Conservation (phyloP, 2,797 vertebrate genomes). For the Anas capensis region DNA sequence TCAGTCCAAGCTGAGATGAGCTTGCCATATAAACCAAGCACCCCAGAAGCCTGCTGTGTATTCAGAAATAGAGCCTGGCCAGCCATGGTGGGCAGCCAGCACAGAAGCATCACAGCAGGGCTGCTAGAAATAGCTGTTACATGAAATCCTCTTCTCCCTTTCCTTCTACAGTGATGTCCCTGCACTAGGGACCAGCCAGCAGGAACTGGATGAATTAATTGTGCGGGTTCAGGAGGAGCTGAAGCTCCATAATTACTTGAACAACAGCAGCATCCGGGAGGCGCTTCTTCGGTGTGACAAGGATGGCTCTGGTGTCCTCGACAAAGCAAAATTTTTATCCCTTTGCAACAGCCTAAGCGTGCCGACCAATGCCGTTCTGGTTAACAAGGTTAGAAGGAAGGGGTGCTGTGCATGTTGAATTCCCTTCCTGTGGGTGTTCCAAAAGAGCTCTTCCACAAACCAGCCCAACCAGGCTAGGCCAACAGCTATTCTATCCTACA, state of each 20-base stretch:
- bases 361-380: conserved; percentile 45
- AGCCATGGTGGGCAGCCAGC: neutral
- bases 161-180: conserved; percentile 53
- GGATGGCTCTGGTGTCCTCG: conserved; percentile 70
- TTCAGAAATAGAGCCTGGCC: neutral
- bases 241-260: conserved; percentile 46
- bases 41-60: neutral
- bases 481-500: neutral
- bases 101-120: neutral
- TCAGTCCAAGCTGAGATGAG: neutral
- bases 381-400: conserved; percentile 75
- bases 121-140: neutral
- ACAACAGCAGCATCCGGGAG: conserved; percentile 43
- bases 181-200: neutral
- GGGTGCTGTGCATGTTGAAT: neutral
- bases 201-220: conserved; percentile 65
- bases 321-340: conserved; percentile 69
- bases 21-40: neutral
- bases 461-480: neutral
- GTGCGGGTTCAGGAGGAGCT: conserved; percentile 67
- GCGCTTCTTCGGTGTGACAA: conserved; percentile 64
- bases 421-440: neutral
- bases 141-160: neutral
- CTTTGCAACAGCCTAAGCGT: conserved; percentile 70
- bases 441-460: neutral